Evolutionary conservation across 2,113 vertebrate genomes (phyloP).

Genomic region (Hassar affinis): DNA sequence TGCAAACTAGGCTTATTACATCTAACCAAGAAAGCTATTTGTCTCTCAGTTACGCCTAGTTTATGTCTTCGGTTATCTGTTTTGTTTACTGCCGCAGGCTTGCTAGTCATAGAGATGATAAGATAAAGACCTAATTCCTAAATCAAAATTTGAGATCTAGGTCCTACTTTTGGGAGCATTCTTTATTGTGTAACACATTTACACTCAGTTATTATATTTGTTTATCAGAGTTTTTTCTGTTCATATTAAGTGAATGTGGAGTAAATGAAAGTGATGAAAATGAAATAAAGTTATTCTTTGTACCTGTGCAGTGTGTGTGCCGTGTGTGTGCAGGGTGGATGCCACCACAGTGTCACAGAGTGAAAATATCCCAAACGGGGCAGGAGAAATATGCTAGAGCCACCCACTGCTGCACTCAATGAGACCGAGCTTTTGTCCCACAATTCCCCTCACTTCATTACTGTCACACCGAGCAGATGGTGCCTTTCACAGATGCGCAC

Average conservation of each 20-base stretch:
- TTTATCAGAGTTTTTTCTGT: background rate
- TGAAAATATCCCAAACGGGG: constrained; percentile 69
- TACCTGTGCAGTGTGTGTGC: constrained; percentile 29
- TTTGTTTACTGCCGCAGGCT: background rate
- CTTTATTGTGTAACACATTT: background rate
- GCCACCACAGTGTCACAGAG: constrained; percentile 46
- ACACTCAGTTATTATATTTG: background rate
- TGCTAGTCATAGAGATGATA: background rate
- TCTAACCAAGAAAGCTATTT: constrained; percentile 13
- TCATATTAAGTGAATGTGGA: background rate
- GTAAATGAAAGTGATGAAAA: constrained; percentile 33
- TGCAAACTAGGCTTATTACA: constrained; percentile 39
- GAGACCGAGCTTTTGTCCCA: constrained; percentile 70
- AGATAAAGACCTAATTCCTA: background rate
- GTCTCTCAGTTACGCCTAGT: background rate
- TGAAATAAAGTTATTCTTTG: constrained; percentile 22
- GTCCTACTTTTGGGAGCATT: background rate
- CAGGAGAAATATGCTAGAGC: constrained; percentile 71
- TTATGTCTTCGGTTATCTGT: constrained; percentile 12
- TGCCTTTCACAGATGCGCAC: constrained; percentile 73
- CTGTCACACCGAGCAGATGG: constrained; percentile 81
- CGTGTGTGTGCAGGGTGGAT: constrained; percentile 39
- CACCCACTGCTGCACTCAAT: constrained; percentile 75
- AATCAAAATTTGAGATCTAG: background rate
- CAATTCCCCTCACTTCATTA: constrained; percentile 79